Conservation (phyloP, 2,113 vertebrate genomes). For the Ancistrus triradiatus region DNA sequence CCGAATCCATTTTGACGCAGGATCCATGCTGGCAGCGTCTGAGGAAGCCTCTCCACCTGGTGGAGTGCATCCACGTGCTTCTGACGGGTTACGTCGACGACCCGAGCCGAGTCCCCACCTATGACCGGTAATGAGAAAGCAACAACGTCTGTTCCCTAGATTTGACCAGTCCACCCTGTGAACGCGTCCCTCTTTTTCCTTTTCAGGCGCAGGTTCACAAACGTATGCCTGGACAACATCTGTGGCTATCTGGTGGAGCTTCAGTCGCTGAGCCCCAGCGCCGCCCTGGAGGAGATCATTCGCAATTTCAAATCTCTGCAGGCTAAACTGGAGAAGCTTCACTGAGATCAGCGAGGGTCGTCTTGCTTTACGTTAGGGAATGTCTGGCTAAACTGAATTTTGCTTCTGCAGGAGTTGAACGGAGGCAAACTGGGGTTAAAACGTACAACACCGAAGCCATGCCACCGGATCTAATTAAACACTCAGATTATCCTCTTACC, state of each 20-base stretch:
- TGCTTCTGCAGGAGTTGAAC: no score
- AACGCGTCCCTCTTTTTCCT: conserved; percentile 14
- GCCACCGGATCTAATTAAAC: no score
- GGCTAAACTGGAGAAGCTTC: conserved; percentile 88
- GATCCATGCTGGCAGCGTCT: conserved; percentile 92
- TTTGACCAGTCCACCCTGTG: no score
- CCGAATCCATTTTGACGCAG: no score
- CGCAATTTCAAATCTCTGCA: conserved; percentile 94
- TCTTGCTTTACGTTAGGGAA: not conserved
- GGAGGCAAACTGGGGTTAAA: no score
- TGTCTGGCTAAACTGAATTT: no score
- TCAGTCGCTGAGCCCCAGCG: conserved; percentile 85
- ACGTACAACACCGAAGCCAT: no score
- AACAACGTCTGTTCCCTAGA: no score
- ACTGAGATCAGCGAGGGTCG: conserved; percentile 60
- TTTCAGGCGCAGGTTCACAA: conserved; percentile 85
- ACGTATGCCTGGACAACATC: conserved; percentile 88
- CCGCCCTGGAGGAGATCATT: conserved; percentile 75
- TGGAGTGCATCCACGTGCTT: conserved; percentile 90
- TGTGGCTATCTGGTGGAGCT: conserved; percentile 94
- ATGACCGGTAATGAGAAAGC: conserved; percentile 67
- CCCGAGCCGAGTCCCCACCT: conserved; percentile 79
- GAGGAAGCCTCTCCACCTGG: conserved; percentile 87
- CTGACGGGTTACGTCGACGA: conserved; percentile 85
- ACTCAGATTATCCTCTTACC: no score